Conservation (phyloP, 1,140 invertebrate genomes). For the Brachionus angularis region DNA sequence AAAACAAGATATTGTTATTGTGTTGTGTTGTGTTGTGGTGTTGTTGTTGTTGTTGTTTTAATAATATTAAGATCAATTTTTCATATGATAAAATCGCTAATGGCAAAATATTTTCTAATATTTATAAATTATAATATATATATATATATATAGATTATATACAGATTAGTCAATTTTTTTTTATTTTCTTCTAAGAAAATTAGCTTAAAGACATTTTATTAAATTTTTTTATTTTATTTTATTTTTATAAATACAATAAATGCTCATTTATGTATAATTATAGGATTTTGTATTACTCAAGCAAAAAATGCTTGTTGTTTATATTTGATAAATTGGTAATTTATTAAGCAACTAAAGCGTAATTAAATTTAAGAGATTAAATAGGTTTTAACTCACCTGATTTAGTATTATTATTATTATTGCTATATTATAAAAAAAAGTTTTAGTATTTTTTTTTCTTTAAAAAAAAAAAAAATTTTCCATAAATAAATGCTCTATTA, state of each 20-base stretch:
- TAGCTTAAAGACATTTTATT: slow-evolving; percentile 4
- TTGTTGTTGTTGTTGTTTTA: too few relatives aligned
- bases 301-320: slow-evolving; percentile 2
- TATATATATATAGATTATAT: slow-evolving; percentile 23
- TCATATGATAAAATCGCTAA: slow-evolving; percentile 23
- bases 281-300: neutral
- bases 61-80: too few relatives aligned
- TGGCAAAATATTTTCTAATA: too few relatives aligned
- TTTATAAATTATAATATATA: too few relatives aligned
- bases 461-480: too few relatives aligned
- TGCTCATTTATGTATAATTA: slow-evolving; percentile 36
- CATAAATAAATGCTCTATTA: too few relatives aligned
- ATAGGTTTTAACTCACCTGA: slow-evolving; percentile 38
- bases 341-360: slow-evolving; percentile 25
- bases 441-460: too few relatives aligned
- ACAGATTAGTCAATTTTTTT: slow-evolving; percentile 26
- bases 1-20: too few relatives aligned
- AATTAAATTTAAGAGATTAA: slow-evolving; percentile 36
- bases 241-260: neutral
- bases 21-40: too few relatives aligned
- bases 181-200: neutral
- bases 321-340: neutral
- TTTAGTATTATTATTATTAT: too few relatives aligned
- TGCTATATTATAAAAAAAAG: too few relatives aligned
- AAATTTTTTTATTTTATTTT: neutral